Conservation (phyloP, 2,113 vertebrate genomes). For the Aleadryas rufinucha region DNA sequence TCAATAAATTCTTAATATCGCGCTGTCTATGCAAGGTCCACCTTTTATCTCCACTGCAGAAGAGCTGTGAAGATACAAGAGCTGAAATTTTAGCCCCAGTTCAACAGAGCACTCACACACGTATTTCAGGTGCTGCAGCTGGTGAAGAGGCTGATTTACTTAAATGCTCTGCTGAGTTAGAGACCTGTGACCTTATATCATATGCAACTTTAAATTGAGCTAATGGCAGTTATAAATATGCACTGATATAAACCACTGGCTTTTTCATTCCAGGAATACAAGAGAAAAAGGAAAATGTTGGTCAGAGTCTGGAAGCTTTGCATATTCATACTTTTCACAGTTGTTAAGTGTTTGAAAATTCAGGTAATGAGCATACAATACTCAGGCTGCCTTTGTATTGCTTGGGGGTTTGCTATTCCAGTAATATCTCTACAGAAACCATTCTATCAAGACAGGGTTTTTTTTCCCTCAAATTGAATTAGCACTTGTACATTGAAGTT, state of each 20-base stretch:
- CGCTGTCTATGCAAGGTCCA: neutral
- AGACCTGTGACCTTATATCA: neutral
- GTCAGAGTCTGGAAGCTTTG: slow-evolving; percentile 52
- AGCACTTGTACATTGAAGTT: slow-evolving; percentile 69
- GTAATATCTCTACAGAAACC: slow-evolving; percentile 52
- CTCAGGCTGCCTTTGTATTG: slow-evolving; percentile 59
- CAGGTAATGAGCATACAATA: slow-evolving; percentile 62
- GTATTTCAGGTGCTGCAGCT: neutral
- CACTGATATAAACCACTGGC: neutral
- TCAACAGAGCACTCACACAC: neutral
- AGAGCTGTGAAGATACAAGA: neutral
- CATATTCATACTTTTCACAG: slow-evolving; percentile 66
- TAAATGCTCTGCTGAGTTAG: neutral
- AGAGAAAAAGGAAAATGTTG: neutral
- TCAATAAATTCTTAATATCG: neutral
- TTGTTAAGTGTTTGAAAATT: slow-evolving; percentile 66
- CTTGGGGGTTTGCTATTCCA: slow-evolving; percentile 66
- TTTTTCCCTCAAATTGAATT: slow-evolving; percentile 52
- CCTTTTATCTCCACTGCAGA: neutral
- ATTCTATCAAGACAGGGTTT: slow-evolving; percentile 30
- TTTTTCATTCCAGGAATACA: slow-evolving; percentile 2
- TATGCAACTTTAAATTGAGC: neutral
- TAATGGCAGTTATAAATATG: neutral
- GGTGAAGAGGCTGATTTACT: neutral
- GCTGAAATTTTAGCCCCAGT: neutral